Base-by-base conservation (phyloP, 2,113 vertebrate species). In the Dunckerocampus dactyliophorus region DNA sequence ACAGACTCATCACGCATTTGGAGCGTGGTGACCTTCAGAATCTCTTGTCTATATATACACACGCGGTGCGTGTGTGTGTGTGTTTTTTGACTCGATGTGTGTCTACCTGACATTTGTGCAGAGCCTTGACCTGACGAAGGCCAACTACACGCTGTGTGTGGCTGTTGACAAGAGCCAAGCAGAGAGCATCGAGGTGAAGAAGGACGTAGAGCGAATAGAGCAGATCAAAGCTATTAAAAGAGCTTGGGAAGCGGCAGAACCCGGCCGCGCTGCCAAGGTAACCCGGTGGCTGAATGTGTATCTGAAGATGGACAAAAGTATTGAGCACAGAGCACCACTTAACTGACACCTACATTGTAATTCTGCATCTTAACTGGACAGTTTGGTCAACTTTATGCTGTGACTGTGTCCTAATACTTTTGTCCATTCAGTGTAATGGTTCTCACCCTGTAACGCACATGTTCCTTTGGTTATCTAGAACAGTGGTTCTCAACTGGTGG, bases 261-360 rank as follows among this genome's bases (percentile, higher is more conserved):
- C 92, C 1, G 95, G 94, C 60, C 91, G 95, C 63, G 72, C 84
- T 28, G 67, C 88, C 62, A 96, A 94, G 93, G 96, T 98, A 83
- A 72, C 39, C 8, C 12, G 37, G 11, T 42, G 8, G 16, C 14
- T 58, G 22, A 43, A 43, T n/a, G 9, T 39, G 37, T 21, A 13
- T 43, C 19, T 12, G 51, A 16, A 42, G 54, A 13, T 13, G 20
- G 34, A 9, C n/a, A 56, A 56, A 56, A 42, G 37, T 56, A 42
- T 42, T 42, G 37, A 12, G 54, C n/a, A 13, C 34, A 6, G 1
- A 4, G 13, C 54, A 12, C 5, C 24, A 28, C 24, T 56, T 15
- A 21, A 12, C 42, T 56, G 34, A 20, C 54, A 24, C 16, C 31
- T 28, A 4, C 15, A 10, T 22, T 37, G 31, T 6, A 8, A 16